Base-by-base conservation (phyloP, 2,797 vertebrate species). In the Enteromius argenteus region DNA sequence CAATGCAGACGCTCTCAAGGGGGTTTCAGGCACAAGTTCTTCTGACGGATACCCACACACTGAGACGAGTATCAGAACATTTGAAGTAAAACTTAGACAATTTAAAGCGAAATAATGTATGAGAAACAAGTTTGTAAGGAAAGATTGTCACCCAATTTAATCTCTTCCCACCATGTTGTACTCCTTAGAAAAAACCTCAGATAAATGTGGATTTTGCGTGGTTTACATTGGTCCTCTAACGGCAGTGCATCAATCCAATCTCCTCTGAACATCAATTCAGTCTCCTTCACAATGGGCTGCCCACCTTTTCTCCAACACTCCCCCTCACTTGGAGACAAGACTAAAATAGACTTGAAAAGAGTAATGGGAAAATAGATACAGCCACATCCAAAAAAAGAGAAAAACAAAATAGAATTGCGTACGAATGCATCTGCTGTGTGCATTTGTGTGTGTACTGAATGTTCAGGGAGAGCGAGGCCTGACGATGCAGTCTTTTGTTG, bases 331-430 rank as follows among this genome's bases (percentile, higher is more conserved):
- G 81, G 87, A 89, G 87, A 88, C 81, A 83, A 88, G 74, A 69
- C 77, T 74, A 75, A 86, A 89, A 89, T 73, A 87, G 49, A 89
- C 84, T 86, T 85, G 71, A 85, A 84, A 87, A 81, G 71, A 89
- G 72, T 44, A 62, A 85, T 79, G 81, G 5, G 46, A 85, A 87
- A 89, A 84, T 83, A 19, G 75, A 83, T 51, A 60, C 19, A 58
- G 56, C 73, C 44, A 53, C 76, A 58, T 58, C 35, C 42, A 8
- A 74, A 73, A 81, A 67, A 66, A 69, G 5, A 53, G 7, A 76
- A 27, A 83, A 56, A 66, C 60, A 32, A 49, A 89, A 87, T 79
- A 86, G 79, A 84, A 46, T 44, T 79, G 78, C n/a, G 46, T 51
- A 60, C 4, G 32, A 78, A 44, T 35, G n/a, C 30, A 1, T 74